Evolutionary conservation across 2,797 vertebrate species (phyloP), one percentile per base, ranked within the genome.

Genomic region (Sebastes variabilis): DNA sequence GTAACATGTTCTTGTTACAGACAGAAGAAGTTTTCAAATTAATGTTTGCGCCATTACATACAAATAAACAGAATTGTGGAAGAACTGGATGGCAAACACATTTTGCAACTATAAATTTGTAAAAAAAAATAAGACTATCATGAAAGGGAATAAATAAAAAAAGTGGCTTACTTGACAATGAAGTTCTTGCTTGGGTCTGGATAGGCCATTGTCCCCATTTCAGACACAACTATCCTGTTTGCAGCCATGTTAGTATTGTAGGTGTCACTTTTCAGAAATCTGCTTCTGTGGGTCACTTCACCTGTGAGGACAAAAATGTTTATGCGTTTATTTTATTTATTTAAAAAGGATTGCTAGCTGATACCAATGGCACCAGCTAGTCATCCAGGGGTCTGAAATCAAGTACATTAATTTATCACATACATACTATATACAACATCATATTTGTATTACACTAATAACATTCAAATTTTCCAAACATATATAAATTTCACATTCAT

Each of bases 161-260:
- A 49, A 49, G 16, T 49, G 18, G 7, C 96, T 97, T 96, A 99
- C 98, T 98, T 99, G 89, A 96, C 84, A 87, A 99, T 97, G 54
- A 99, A 96, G 86, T 97, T 99, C 96, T 98, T 99, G 94, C 97
- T 97, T 3, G 98, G 97, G 89, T 99, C 97, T 32, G 98, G 98
- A 73, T 98, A 98, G 32, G 97, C 98, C 98, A 99, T 99, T 0
- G 99, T 99, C 24, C 98, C 99, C 94, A 99, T 99, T 92, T 99
- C 99, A 29, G 98, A 99, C 86, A 99, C 97, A 74, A 99, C 96
- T 0, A 99, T 99, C 87, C 97, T 96, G 79, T 99, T 97, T 58
- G 97, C 97, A 75, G 96, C 93, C 78, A 97, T 94, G 66, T 99
- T 99, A 27, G 90, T 66, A 0, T 94, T 97, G 80, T 97, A 99